A percentile compares a stretch with the other conserved stretches of the same genome.
These are phyloP conservation scores for Morus bassanus DNA, from an alignment of 2,797 vertebrate species.

Conservation along the genomic window DNA sequence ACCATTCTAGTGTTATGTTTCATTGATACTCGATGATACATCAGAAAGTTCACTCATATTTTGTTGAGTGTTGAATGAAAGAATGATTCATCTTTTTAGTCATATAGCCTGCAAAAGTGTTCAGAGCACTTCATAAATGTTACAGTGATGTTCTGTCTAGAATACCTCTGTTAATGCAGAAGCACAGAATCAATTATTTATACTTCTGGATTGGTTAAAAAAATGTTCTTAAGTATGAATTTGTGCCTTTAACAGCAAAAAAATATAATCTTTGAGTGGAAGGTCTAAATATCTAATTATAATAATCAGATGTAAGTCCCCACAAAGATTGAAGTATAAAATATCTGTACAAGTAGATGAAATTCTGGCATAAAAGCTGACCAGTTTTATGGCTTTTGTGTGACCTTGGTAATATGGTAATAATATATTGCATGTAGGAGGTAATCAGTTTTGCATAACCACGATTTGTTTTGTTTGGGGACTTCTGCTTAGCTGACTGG, in stretches of 20 bases:
- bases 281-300: neutral
- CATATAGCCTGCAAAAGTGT: neutral
- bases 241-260: neutral
- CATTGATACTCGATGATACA: neutral
- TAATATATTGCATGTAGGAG: neutral
- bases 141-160: neutral
- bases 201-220: neutral
- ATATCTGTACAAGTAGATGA: neutral
- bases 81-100: neutral
- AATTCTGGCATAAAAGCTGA: neutral
- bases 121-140: neutral
- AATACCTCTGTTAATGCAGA: neutral
- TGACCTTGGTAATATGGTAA: neutral
- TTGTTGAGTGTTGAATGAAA: neutral
- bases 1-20: neutral
- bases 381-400: neutral
- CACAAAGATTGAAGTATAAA: neutral
- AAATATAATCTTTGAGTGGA: neutral
- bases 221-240: neutral
- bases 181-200: neutral
- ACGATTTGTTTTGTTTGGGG: neutral
- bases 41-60: neutral
- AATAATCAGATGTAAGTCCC: neutral
- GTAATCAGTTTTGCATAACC: neutral
- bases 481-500: neutral